These are phyloP conservation scores for Raphicerus campestris DNA, from an alignment of 2,113 vertebrate genomes.

Conservation along the genomic window DNA sequence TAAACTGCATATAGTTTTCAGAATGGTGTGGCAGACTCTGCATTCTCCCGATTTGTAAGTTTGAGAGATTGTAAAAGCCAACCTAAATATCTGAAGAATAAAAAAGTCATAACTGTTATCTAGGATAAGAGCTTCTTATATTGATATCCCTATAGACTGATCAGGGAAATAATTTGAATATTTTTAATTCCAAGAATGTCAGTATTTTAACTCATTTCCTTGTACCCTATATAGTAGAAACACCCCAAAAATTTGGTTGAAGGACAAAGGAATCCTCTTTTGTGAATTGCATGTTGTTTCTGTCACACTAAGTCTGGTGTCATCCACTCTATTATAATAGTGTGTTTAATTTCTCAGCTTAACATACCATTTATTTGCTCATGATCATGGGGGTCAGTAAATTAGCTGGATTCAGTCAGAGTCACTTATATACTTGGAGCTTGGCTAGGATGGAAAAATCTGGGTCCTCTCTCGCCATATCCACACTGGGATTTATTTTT, in stretches of 20 bases:
- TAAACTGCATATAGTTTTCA: background rate
- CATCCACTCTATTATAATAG: background rate
- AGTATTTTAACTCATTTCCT: background rate
- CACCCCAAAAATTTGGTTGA: background rate
- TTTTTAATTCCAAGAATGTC: background rate
- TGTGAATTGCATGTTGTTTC: background rate
- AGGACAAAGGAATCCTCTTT: background rate
- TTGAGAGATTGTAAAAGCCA: background rate
- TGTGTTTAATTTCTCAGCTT: background rate
- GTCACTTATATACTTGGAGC: background rate
- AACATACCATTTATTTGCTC: background rate
- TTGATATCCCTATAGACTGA: background rate
- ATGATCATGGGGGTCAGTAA: background rate
- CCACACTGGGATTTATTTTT: background rate
- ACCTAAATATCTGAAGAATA: background rate
- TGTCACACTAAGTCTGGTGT: background rate
- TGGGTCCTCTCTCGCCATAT: background rate
- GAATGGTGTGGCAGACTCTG: background rate
- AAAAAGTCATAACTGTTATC: background rate
- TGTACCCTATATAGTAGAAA: background rate
- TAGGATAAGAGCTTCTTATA: background rate
- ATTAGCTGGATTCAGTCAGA: background rate
- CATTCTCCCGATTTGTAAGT: background rate
- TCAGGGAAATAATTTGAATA: background rate
- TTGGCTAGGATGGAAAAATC: background rate